Evolutionary conservation across 2,797 vertebrate genomes (phyloP).

Genomic region (Parauchenoglanis punctatus): DNA sequence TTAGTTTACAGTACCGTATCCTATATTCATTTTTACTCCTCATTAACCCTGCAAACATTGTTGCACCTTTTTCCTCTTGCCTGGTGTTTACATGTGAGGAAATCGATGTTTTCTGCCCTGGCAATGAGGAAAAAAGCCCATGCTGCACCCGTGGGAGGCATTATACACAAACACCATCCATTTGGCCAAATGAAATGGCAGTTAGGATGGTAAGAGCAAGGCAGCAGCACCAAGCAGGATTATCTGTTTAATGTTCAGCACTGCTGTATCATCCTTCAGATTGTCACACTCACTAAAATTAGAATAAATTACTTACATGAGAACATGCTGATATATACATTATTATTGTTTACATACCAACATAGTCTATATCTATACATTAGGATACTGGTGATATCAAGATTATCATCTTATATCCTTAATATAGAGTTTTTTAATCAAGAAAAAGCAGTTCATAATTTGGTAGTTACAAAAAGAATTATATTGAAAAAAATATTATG

Average conservation of each 20-base stretch:
- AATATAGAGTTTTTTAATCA: no score
- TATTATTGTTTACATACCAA: not conserved
- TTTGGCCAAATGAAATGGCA: slow-evolving; percentile 78
- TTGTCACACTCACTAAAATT: not conserved
- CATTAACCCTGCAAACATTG: not conserved
- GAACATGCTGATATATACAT: not conserved
- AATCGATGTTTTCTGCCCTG: slow-evolving; percentile 68
- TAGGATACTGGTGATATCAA: not conserved
- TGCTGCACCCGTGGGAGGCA: slow-evolving; percentile 61
- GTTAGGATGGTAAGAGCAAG: slow-evolving; percentile 55
- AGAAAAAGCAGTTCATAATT: not conserved
- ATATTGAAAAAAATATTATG: not conserved
- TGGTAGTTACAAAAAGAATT: not conserved
- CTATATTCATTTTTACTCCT: not conserved
- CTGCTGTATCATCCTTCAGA: slow-evolving; percentile 12
- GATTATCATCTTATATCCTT: not conserved
- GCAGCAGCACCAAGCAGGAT: slow-evolving; percentile 28
- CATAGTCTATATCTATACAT: not conserved
- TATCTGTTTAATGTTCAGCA: slow-evolving; percentile 34
- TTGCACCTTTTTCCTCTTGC: slow-evolving; percentile 36
- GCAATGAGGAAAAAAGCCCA: slow-evolving; percentile 58
- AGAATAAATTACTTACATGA: not conserved
- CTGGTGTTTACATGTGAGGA: slow-evolving; percentile 57
- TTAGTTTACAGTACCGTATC: not conserved
- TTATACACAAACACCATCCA: slow-evolving; percentile 65